Percentiles rank a stretch among this genome's conserved stretches.
Evolutionary conservation across 2,888 invertebrate species (phyloP).

Genomic region (Ypsolopha scabrella): DNA sequence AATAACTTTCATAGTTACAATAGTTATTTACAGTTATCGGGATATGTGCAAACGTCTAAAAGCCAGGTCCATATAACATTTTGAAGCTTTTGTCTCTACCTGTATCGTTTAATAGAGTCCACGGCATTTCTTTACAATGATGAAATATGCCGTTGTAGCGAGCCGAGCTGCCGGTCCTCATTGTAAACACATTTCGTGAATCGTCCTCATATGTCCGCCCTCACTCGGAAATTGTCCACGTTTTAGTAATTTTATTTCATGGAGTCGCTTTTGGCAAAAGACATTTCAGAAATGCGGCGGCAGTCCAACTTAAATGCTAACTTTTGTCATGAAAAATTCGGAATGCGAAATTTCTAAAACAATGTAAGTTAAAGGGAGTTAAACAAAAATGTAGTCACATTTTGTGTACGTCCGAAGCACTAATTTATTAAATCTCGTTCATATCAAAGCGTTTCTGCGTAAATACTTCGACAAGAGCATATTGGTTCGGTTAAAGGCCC

Average conservation of each 20-base stretch:
- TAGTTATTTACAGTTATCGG: too few species aligned
- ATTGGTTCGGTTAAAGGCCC: constrained; percentile 11
- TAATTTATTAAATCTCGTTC: too few species aligned
- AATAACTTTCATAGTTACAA: not conserved
- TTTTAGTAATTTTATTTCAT: constrained; percentile 43
- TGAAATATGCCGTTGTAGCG: constrained; percentile 53
- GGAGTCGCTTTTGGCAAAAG: not conserved
- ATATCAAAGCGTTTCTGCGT: not conserved
- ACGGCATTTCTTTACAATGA: constrained; percentile 53
- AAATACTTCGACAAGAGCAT: not conserved
- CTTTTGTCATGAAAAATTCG: not conserved
- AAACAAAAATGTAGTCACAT: not conserved
- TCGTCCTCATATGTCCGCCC: constrained; percentile 40
- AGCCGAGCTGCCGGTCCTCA: constrained; percentile 38
- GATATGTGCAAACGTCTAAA: too few species aligned
- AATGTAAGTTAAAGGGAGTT: not conserved
- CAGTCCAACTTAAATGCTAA: not conserved
- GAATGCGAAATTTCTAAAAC: not conserved
- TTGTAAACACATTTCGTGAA: constrained; percentile 66
- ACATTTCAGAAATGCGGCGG: constrained; percentile 1
- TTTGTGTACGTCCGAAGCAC: too few species aligned
- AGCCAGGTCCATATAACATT: not conserved
- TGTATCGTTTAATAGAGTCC: constrained; percentile 45
- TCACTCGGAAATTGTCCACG: constrained; percentile 38
- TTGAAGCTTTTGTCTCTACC: constrained; percentile 7